Evolutionary conservation across 1,140 invertebrate species (phyloP).

Genomic region (Vanessa atalanta): DNA sequence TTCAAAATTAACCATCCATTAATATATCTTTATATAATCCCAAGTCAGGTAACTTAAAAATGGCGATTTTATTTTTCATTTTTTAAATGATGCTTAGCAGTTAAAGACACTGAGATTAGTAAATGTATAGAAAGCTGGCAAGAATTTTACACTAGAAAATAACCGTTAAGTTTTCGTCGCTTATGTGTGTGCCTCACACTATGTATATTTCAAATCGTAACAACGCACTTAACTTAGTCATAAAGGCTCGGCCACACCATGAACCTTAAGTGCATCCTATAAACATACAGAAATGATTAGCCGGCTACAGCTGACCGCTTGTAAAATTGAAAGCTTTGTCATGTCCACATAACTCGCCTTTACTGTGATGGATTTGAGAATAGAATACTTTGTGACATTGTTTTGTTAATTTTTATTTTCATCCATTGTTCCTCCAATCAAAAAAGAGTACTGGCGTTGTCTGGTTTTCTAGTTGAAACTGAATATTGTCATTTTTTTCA

Average conservation of each 20-base stretch:
- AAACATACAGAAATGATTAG: conserved; percentile 15
- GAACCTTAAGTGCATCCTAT: conserved; percentile 13
- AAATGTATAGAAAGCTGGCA: too few species aligned
- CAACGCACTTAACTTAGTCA: conserved; percentile 5
- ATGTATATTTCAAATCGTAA: not conserved
- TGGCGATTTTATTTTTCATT: too few species aligned
- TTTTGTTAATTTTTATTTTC: not conserved
- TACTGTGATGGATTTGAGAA: not conserved
- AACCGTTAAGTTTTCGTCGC: not conserved
- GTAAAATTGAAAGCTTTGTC: conserved; percentile 18
- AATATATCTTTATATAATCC: too few species aligned
- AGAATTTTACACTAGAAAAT: too few species aligned
- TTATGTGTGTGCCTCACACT: not conserved
- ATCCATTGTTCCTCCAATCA: too few species aligned
- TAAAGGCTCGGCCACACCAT: conserved; percentile 6
- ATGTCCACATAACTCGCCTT: not conserved
- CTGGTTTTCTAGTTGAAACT: too few species aligned
- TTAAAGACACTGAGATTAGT: too few species aligned
- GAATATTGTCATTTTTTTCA: too few species aligned
- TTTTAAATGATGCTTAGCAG: too few species aligned
- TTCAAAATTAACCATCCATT: too few species aligned
- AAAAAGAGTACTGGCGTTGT: too few species aligned
- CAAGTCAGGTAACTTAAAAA: too few species aligned
- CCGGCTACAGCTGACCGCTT: conserved; percentile 7
- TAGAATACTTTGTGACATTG: not conserved